Conservation (phyloP, 2,888 invertebrate genomes). For the Lasioglossum pauxillum region DNA sequence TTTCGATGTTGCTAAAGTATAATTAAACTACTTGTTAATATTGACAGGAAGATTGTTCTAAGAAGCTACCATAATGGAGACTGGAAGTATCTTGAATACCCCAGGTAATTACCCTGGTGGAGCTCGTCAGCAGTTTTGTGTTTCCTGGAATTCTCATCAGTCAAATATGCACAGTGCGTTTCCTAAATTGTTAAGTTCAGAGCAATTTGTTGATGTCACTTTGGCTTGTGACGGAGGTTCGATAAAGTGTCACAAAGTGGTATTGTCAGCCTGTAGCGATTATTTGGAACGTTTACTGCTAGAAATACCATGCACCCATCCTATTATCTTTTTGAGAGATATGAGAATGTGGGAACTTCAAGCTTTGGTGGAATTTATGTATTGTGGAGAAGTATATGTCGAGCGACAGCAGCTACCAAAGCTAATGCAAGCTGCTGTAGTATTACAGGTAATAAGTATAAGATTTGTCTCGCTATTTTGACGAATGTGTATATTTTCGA, state of each 20-base stretch:
- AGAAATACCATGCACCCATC: slow-evolving; percentile 94
- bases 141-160: slow-evolving; percentile 93
- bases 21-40: slow-evolving; percentile 22
- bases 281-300: slow-evolving; percentile 93
- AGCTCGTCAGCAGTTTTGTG: slow-evolving; percentile 88
- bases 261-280: slow-evolving; percentile 93
- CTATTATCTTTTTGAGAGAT: slow-evolving; percentile 92
- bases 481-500: neutral
- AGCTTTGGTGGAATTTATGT: slow-evolving; percentile 83
- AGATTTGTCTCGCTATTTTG: neutral
- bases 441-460: slow-evolving; percentile 77
- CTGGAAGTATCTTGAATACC: slow-evolving; percentile 78
- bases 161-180: slow-evolving; percentile 92
- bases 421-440: slow-evolving; percentile 83
- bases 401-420: slow-evolving; percentile 82
- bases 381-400: slow-evolving; percentile 83
- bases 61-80: slow-evolving; percentile 74
- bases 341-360: slow-evolving; percentile 86
- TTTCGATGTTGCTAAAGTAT: neutral
- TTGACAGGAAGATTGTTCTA: slow-evolving; percentile 53
- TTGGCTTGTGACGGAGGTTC: slow-evolving; percentile 94
- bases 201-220: slow-evolving; percentile 95
- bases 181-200: slow-evolving; percentile 90
- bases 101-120: slow-evolving; percentile 80
- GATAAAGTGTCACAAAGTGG: slow-evolving; percentile 94